Conservation (phyloP, 2,888 invertebrate genomes). For the Hemithea aestivaria region DNA sequence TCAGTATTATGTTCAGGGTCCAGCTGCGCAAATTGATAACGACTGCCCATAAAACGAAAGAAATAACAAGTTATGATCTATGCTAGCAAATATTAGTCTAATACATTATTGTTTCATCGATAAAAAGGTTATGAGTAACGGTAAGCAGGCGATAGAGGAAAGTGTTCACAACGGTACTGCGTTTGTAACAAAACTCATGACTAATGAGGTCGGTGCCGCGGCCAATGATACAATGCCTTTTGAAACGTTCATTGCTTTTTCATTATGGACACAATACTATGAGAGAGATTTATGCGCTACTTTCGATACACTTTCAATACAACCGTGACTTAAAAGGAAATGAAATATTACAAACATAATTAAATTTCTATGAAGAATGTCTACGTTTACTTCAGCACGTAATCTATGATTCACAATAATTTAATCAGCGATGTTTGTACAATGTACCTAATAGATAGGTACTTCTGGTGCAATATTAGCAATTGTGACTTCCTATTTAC, state of each 20-base stretch:
- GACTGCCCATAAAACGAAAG: constrained; percentile 14
- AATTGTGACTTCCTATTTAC: constrained; percentile 13
- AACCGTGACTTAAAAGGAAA: not conserved
- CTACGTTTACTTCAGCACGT: constrained; percentile 7
- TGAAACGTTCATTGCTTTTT: constrained; percentile 17
- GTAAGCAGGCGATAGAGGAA: constrained; percentile 40
- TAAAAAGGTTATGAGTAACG: constrained; percentile 30
- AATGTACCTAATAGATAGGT: not conserved
- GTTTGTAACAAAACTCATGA: constrained; percentile 51
- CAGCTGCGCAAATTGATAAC: constrained; percentile 14
- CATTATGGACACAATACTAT: constrained; percentile 10
- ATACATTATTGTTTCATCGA: constrained; percentile 10
- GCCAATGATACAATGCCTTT: constrained; percentile 26
- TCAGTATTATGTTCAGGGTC: not conserved
- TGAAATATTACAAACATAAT: not conserved
- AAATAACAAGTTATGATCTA: constrained; percentile 19
- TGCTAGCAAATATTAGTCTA: constrained; percentile 26
- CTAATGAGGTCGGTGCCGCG: constrained; percentile 51
- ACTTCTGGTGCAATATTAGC: constrained; percentile 5
- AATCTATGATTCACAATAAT: constrained; percentile 10
- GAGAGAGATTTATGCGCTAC: constrained; percentile 15
- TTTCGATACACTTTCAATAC: constrained; percentile 9
- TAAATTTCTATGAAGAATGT: constrained; percentile 1
- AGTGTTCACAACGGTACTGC: constrained; percentile 62
- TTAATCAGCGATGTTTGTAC: not conserved